A percentile compares a stretch with the other conserved stretches of the same genome.
These are phyloP conservation scores for Cinara cedri DNA, from an alignment of 2,888 invertebrate species.

Conservation along the genomic window DNA sequence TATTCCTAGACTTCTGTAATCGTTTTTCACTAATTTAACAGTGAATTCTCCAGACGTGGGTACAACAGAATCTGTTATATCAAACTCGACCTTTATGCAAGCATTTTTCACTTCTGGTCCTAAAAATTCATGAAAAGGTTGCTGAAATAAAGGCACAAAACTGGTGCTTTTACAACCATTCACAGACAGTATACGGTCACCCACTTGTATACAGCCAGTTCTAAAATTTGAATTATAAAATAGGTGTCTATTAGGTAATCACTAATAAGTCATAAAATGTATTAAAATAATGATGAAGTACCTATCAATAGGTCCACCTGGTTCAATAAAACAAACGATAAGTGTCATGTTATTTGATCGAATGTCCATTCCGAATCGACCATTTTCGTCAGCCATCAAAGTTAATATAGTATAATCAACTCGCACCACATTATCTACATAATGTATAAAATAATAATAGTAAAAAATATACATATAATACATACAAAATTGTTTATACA, in stretches of 20 bases:
- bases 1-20: constrained; percentile 81
- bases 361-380: constrained; percentile 57
- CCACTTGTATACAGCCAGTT: constrained; percentile 76
- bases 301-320: constrained; percentile 60
- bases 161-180: constrained; percentile 64
- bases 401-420: constrained; percentile 59
- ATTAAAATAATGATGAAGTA: constrained; percentile 56
- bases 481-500: too few relatives aligned
- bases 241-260: not conserved
- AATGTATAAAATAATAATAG: not conserved
- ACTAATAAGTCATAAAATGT: not conserved
- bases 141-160: constrained; percentile 54
- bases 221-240: constrained; percentile 63
- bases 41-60: constrained; percentile 89
- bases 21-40: constrained; percentile 78
- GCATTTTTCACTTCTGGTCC: constrained; percentile 65
- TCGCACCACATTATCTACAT: constrained; percentile 57
- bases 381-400: constrained; percentile 57
- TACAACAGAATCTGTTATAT: constrained; percentile 88
- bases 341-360: constrained; percentile 58
- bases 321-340: constrained; percentile 60
- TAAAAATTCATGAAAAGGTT: constrained; percentile 57
- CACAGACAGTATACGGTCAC: constrained; percentile 83
- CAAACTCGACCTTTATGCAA: constrained; percentile 83
- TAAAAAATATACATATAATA: not conserved